Conservation (phyloP, 2,888 invertebrate species). For the Tiphia femorata region DNA sequence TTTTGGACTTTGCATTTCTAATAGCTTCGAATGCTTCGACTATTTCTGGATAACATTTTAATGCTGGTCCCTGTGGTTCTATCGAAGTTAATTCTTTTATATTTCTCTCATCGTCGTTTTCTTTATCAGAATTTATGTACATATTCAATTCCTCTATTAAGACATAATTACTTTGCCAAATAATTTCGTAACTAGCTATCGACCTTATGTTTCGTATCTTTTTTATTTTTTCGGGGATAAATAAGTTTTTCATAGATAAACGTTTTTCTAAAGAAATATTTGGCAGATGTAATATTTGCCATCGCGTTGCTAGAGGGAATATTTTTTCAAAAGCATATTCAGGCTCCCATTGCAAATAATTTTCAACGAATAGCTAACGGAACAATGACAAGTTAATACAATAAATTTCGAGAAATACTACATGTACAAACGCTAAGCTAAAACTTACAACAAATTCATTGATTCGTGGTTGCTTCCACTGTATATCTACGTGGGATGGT, state of each 20-base stretch:
- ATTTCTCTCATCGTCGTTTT: constrained; percentile 30
- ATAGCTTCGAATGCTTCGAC: constrained; percentile 74
- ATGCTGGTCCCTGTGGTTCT: constrained; percentile 78
- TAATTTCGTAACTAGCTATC: constrained; percentile 79
- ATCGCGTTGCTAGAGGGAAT: constrained; percentile 81
- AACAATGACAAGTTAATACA: constrained; percentile 17
- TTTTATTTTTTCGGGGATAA: constrained; percentile 72
- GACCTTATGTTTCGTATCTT: constrained; percentile 73
- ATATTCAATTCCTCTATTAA: constrained; percentile 73
- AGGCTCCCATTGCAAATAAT: constrained; percentile 80
- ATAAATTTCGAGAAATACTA: not conserved
- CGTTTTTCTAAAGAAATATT: constrained; percentile 39
- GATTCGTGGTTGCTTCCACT: constrained; percentile 78
- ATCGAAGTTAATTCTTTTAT: constrained; percentile 73
- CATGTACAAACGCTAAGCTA: not conserved
- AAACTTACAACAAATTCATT: constrained; percentile 77
- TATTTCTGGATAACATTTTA: constrained; percentile 75
- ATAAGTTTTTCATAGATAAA: constrained; percentile 46
- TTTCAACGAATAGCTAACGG: constrained; percentile 75
- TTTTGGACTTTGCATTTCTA: constrained; percentile 70
- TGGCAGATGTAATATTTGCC: constrained; percentile 75
- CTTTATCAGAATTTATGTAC: constrained; percentile 33
- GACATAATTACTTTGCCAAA: constrained; percentile 76
- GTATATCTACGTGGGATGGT: constrained; percentile 71
- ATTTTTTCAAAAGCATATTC: constrained; percentile 84